Evolutionary conservation across 2,797 vertebrate genomes (phyloP).

Genomic region (Eospalax fontanierii): DNA sequence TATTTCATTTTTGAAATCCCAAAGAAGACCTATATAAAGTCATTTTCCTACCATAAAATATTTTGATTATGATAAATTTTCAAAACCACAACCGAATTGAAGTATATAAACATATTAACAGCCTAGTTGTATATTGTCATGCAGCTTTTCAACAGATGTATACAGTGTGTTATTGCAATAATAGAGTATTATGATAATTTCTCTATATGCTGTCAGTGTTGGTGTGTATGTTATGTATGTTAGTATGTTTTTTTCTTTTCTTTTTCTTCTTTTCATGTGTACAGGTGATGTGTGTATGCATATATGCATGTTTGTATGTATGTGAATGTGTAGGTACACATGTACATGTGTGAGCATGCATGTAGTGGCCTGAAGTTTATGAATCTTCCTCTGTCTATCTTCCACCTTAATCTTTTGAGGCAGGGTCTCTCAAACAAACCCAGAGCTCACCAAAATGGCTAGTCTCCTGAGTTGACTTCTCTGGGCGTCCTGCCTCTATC

Average conservation of each 20-base stretch:
- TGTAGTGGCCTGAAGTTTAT: not conserved
- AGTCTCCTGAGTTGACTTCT: not conserved
- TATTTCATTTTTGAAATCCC: conserved; percentile 42
- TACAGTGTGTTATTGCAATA: conserved; percentile 2
- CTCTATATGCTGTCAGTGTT: not conserved
- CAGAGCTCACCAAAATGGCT: not conserved
- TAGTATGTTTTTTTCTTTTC: not conserved
- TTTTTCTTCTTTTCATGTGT: not conserved
- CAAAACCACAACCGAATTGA: not conserved
- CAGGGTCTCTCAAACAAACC: not conserved
- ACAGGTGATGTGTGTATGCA: not conserved
- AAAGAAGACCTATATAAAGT: not conserved
- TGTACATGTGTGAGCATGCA: not conserved
- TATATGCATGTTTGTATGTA: not conserved
- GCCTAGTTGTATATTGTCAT: not conserved
- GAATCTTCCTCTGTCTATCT: not conserved
- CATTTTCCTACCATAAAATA: conserved; percentile 30
- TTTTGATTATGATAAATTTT: conserved; percentile 38
- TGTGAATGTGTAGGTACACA: not conserved
- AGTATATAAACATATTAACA: not conserved
- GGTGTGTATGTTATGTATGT: not conserved
- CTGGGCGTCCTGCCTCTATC: not conserved
- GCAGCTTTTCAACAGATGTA: not conserved
- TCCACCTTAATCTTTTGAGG: not conserved
- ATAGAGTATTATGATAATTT: not conserved